These are phyloP conservation scores for Sarcophaga caerulescens DNA, from an alignment of 2,888 invertebrate genomes.

Conservation along the genomic window DNA sequence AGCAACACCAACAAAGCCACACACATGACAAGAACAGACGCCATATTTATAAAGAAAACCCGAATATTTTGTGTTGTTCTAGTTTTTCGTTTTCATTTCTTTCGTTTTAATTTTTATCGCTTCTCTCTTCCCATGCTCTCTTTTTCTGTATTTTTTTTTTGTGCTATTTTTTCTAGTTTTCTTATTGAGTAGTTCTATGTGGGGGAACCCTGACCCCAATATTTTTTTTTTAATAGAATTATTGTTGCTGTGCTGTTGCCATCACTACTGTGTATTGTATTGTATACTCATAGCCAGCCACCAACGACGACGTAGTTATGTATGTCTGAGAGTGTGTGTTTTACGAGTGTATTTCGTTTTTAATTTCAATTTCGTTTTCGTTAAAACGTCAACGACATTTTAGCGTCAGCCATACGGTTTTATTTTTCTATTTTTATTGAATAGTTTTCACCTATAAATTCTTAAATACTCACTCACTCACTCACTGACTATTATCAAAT, in stretches of 20 bases:
- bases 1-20: slow-evolving; percentile 11
- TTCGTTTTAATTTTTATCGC: not conserved
- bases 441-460: slow-evolving; percentile 40
- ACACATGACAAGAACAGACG: not conserved
- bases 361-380: slow-evolving; percentile 64
- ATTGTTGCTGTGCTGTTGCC: slow-evolving; percentile 25
- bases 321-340: slow-evolving; percentile 21
- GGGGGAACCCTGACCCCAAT: slow-evolving; percentile 66
- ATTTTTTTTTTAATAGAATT: slow-evolving; percentile 38
- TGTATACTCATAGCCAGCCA: not conserved
- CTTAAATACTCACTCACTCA: slow-evolving; percentile 1
- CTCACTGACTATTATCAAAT: not conserved
- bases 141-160: not conserved
- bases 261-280: not conserved
- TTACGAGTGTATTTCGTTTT: not conserved
- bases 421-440: slow-evolving; percentile 10
- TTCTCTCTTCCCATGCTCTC: too few species aligned
- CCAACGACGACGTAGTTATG: slow-evolving; percentile 26
- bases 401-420: slow-evolving; percentile 57
- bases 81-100: not conserved
- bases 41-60: not conserved
- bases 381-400: slow-evolving; percentile 65
- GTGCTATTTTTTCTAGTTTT: slow-evolving; percentile 12
- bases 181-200: slow-evolving; percentile 46
- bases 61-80: not conserved